phyloP scores from a whole-genome alignment of 2,888 invertebrate genomes.

The Zygogramma bicolorata region DNA sequence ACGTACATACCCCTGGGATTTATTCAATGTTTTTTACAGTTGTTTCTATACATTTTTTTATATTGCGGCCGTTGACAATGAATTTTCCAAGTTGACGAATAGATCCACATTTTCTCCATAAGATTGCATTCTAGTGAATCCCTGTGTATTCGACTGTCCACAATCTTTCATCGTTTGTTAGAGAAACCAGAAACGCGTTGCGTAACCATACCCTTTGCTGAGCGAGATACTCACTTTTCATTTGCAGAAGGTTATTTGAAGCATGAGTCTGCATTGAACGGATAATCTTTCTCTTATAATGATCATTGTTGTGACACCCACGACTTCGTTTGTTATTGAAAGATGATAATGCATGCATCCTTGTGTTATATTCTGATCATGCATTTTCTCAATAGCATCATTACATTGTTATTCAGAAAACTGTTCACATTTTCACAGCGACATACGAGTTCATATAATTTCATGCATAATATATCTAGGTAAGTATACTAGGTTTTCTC shows the following conservation, averaged over 20 bases:
- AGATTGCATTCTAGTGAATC: too few relatives aligned
- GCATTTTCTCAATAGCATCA: not conserved
- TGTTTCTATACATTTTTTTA: too few relatives aligned
- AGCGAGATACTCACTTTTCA: not conserved
- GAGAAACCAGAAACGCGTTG: not conserved
- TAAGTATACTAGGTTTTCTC: too few relatives aligned
- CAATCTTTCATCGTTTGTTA: not conserved
- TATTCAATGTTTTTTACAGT: too few relatives aligned
- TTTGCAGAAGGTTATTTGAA: not conserved
- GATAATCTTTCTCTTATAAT: not conserved
- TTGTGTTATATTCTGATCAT: not conserved
- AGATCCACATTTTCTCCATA: too few relatives aligned
- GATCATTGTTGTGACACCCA: conserved; percentile 16
- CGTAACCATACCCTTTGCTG: not conserved
- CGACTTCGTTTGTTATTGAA: conserved; percentile 14
- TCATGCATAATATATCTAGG: too few relatives aligned
- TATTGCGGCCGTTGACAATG: too few relatives aligned
- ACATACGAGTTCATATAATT: not conserved
- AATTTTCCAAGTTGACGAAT: too few relatives aligned
- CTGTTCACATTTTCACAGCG: not conserved
- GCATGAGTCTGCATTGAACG: not conserved
- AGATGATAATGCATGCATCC: not conserved
- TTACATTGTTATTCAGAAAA: not conserved
- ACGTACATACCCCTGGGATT: too few relatives aligned
- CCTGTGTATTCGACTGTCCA: not conserved